A percentile compares a stretch with the other conserved stretches of the same genome.
These are phyloP conservation scores for Hydroisotoma schaefferi DNA, from an alignment of 2,888 invertebrate genomes.

Conservation along the genomic window DNA sequence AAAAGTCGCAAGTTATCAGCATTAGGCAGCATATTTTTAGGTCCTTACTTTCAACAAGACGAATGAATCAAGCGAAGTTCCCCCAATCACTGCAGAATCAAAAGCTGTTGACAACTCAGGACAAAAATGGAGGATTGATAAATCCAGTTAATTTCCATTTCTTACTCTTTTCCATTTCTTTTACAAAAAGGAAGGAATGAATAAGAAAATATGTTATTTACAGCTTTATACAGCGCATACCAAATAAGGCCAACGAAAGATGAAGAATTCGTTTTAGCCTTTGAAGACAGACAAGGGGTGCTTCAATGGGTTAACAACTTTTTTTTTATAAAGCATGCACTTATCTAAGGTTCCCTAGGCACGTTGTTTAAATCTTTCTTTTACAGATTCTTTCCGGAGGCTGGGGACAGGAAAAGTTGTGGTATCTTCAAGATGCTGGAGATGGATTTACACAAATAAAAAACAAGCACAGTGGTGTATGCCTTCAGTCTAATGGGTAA, in stretches of 20 bases:
- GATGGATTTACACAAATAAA: slow-evolving; percentile 32
- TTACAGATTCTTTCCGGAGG: background rate
- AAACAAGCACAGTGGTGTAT: slow-evolving; percentile 29
- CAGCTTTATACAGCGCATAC: slow-evolving; percentile 28
- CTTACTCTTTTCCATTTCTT: too few relatives aligned
- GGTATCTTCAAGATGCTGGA: slow-evolving; percentile 40
- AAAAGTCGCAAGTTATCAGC: too few relatives aligned
- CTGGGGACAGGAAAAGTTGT: slow-evolving; percentile 30
- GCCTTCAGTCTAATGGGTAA: slow-evolving; percentile 24
- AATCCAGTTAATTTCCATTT: slow-evolving; percentile 16
- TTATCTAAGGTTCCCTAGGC: too few relatives aligned
- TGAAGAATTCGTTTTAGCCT: slow-evolving; percentile 33
- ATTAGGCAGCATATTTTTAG: too few relatives aligned
- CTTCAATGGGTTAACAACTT: slow-evolving; percentile 26
- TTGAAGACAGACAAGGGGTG: slow-evolving; percentile 18
- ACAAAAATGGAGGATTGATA: slow-evolving; percentile 40
- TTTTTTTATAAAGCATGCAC: too few relatives aligned
- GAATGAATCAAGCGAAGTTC: slow-evolving; percentile 12
- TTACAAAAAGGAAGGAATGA: too few relatives aligned
- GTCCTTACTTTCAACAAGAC: slow-evolving; percentile 28
- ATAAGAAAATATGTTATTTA: too few relatives aligned
- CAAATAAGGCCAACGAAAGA: slow-evolving; percentile 30
- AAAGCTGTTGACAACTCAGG: slow-evolving; percentile 11
- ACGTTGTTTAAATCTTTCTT: too few relatives aligned
- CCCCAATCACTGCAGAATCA: slow-evolving; percentile 15